Conservation (phyloP, 1,140 invertebrate species). For the Ladona fulva region DNA sequence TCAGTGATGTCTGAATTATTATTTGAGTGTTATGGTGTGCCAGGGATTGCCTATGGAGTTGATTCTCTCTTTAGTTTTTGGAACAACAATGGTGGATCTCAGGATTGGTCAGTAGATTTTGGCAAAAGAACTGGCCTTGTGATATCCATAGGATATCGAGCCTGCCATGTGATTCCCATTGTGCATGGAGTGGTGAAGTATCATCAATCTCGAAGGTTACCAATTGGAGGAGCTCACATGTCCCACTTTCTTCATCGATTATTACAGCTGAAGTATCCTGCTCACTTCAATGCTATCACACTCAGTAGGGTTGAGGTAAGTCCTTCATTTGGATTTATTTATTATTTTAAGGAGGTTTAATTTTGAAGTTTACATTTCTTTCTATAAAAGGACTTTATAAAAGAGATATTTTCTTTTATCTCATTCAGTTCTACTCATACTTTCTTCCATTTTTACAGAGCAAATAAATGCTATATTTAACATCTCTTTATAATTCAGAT, state of each 20-base stretch:
- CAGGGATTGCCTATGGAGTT: conserved; percentile 75
- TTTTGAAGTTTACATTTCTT: too few relatives aligned
- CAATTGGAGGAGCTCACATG: conserved; percentile 78
- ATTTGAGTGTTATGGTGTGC: conserved; percentile 88
- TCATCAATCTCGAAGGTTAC: conserved; percentile 65
- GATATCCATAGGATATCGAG: conserved; percentile 76
- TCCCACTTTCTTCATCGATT: conserved; percentile 77
- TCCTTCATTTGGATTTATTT: too few relatives aligned
- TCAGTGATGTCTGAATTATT: conserved; percentile 89
- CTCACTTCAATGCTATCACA: conserved; percentile 78
- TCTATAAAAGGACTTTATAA: too few relatives aligned
- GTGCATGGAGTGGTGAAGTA: conserved; percentile 57
- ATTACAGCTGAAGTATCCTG: conserved; percentile 90
- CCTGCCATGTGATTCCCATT: conserved; percentile 80
- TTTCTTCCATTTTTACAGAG: too few relatives aligned
- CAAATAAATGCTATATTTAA: too few relatives aligned
- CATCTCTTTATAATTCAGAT: too few relatives aligned
- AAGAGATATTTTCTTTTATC: too few relatives aligned
- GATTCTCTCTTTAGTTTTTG: conserved; percentile 77
- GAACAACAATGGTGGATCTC: conserved; percentile 46
- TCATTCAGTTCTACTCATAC: too few relatives aligned
- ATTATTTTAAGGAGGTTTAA: too few relatives aligned
- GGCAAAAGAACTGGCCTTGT: conserved; percentile 52
- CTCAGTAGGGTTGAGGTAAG: conserved; percentile 70
- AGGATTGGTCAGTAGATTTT: conserved; percentile 10